phyloP scores from a whole-genome alignment of 2,113 vertebrate species.

The Cavia aperea region DNA sequence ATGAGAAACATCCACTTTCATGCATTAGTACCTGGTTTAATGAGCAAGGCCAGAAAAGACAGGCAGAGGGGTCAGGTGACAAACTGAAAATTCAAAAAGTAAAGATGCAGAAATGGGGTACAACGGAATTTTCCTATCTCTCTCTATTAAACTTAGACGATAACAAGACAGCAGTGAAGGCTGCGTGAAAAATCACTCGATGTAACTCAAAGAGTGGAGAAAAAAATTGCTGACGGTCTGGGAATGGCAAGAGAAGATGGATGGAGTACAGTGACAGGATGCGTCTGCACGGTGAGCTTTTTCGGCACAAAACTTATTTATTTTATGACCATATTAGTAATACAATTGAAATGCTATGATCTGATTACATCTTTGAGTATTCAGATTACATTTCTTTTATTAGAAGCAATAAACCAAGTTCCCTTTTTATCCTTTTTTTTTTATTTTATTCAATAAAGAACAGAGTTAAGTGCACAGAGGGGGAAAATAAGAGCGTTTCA shows the following conservation, averaged over 20 bases:
- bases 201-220: conserved; percentile 13
- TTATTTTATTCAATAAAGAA: conserved; percentile 53
- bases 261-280: neutral
- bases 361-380: conserved; percentile 61
- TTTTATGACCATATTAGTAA: conserved; percentile 59
- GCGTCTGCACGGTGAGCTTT: conserved; percentile 30
- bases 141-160: conserved; percentile 63
- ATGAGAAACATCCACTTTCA: conserved; percentile 34
- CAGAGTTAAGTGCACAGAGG: conserved; percentile 41
- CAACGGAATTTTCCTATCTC: conserved; percentile 49
- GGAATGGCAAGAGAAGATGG: conserved; percentile 64
- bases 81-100: conserved; percentile 53
- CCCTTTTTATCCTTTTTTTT: neutral
- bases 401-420: conserved; percentile 49
- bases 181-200: conserved; percentile 55
- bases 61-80: conserved; percentile 49
- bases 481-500: conserved; percentile 52
- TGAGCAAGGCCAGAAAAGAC: conserved; percentile 41
- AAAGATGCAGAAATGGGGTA: conserved; percentile 59
- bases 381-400: conserved; percentile 62
- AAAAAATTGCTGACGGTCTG: conserved; percentile 56
- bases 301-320: conserved; percentile 34
- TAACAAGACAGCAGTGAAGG: conserved; percentile 67
- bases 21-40: conserved; percentile 63
- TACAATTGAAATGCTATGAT: conserved; percentile 60